Base-by-base conservation (phyloP, 2,888 invertebrate species). In the Miltochrista miniata region DNA sequence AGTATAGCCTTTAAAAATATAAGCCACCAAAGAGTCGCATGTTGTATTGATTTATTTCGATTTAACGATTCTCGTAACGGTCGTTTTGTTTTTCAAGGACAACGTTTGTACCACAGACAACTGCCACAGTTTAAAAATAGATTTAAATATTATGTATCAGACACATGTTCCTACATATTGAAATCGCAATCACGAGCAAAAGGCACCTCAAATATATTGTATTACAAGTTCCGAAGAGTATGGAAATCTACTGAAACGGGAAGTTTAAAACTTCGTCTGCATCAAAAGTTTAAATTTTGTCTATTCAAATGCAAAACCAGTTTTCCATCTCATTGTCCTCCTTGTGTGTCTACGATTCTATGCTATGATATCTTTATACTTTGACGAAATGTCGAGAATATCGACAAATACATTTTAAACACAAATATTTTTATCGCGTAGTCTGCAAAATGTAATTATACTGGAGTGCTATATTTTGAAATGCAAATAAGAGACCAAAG, bases 401-500 rank as follows among this genome's bases (percentile, higher is more conserved):
- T 24, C 5, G 18, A 24, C 18, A 24, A 24, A 24, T 24, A 5
- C 18, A 24, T 24, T 24, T 24, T 24, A 24, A 24, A 24, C 18
- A 24, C 18, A 24, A 24, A 24, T 24, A 24, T 24, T 24, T 24
- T 24, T 24, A 5, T 24, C 18, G 11, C 31, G 8, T 31, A 7
- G 31, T 31, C 11, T 31, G 18, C 18, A 11, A 38, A 38, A 18
- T 18, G 15, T 15, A n/a, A 38, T 38, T 38, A 7, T 45, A 29
- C 29, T 47, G 39, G 37, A 54, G 57, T 58, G 44, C 56, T 50
- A 59, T 51, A 54, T 60, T 63, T 63, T 57, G 44, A 57, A 54
- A 65, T 60, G 64, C 54, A 65, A 67, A 65, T 60, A 53, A 48
- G 50, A 40, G 11, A 39, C 48, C 33, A 51, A n/a, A n/a, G n/a